phyloP scores from a whole-genome alignment of 1,140 invertebrate genomes.

The Wiebesia pumilae region DNA sequence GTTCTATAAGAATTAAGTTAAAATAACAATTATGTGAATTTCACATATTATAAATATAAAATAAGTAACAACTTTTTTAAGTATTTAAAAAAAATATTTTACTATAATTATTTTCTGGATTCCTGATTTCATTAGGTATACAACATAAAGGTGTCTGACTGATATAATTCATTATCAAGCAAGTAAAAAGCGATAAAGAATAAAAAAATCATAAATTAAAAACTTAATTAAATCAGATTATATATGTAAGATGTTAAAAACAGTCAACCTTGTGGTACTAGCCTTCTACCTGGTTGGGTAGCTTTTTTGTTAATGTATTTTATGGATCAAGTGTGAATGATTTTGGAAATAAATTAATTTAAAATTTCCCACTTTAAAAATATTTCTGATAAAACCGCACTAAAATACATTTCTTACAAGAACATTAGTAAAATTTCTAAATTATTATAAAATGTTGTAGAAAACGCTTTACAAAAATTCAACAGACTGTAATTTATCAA shows the following conservation, averaged over 20 bases:
- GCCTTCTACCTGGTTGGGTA: conserved; percentile 37
- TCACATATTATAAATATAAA: too few relatives aligned
- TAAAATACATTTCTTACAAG: conserved; percentile 40
- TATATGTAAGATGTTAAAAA: conserved; percentile 4
- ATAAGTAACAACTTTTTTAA: too few relatives aligned
- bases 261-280: conserved; percentile 27
- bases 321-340: conserved; percentile 36
- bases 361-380: conserved; percentile 34
- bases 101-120: too few relatives aligned
- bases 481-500: neutral
- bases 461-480: neutral
- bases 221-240: conserved; percentile 33
- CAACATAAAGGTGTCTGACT: conserved; percentile 17
- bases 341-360: conserved; percentile 36
- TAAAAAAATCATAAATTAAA: conserved; percentile 19
- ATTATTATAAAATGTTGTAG: conserved; percentile 4
- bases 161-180: conserved; percentile 11
- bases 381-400: conserved; percentile 25
- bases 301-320: conserved; percentile 27
- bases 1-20: too few relatives aligned
- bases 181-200: conserved; percentile 21
- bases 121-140: neutral
- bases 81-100: too few relatives aligned
- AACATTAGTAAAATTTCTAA: conserved; percentile 16
- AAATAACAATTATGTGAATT: too few relatives aligned